Percentiles rank a stretch among this genome's conserved stretches.
Conservation (phyloP, 2,113 vertebrate genomes). For the Smithornis capensis region DNA sequence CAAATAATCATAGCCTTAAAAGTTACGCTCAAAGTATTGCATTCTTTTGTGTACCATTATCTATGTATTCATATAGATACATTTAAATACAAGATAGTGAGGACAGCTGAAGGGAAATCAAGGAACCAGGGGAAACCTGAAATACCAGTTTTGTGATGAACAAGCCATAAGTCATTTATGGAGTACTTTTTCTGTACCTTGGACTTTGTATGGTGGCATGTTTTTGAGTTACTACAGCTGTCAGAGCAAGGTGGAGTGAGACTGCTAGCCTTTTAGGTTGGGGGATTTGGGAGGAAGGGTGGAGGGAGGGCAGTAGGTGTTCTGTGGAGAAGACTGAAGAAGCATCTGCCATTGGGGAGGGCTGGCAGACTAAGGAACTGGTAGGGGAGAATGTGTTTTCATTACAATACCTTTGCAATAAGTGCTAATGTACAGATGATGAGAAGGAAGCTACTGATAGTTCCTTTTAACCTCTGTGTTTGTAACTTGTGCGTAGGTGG, state of each 20-base stretch:
- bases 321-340: neutral
- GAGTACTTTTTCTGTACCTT: neutral
- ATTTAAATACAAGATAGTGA: neutral
- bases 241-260: neutral
- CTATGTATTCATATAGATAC: neutral
- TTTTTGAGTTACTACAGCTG: neutral
- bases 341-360: fast-evolving
- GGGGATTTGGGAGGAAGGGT: neutral
- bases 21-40: neutral
- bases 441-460: neutral
- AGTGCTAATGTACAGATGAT: fast-evolving
- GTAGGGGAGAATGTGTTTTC: fast-evolving
- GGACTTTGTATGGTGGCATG: neutral
- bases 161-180: neutral
- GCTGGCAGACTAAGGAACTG: neutral
- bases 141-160: neutral
- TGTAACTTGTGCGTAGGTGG: neutral
- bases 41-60: neutral
- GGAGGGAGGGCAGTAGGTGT: neutral
- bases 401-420: neutral
- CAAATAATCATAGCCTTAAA: neutral
- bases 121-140: neutral
- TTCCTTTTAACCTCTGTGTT: neutral
- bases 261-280: neutral
- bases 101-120: neutral